Evolutionary conservation across 2,888 invertebrate genomes (phyloP), one percentile per base, ranked within the genome.

Genomic region (Buathra laborator): DNA sequence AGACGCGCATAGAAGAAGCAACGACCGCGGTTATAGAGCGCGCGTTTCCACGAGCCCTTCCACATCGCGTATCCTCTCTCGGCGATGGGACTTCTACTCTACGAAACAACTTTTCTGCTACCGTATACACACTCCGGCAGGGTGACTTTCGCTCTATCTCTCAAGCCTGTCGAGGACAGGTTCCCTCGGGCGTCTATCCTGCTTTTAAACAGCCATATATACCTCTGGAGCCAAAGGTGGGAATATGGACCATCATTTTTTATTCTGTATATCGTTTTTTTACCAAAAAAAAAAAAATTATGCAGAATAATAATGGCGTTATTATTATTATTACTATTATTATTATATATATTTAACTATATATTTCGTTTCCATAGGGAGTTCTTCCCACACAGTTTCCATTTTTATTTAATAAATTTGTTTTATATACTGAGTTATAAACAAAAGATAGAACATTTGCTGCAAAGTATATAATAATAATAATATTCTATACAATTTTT

Each of bases 131-230:
- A 62, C 43, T 62, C 37, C 37, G 53, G 44, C 80, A 81, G 83
- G 85, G 80, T 81, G 81, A 77, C 82, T 77, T 70, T 67, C 64
- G 67, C 71, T 64, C 12, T 51, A 66, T 80, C 76, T 66, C 71
- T 70, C 48, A 56, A 51, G 71, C 67, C 77, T 64, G 76, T 80
- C 85, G 64, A 76, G 83, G 83, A 85, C 85, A 85, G 85, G 83
- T 85, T 85, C 62, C 76, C 79, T 79, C 12, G 37, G 51, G 68
- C 48, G 72, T 68, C 48, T 56, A 53, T 66, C 82, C 77, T 56
- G 53, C 43, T 72, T 80, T 72, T 32, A 51, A 51, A 53, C n/a
- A n/a, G 32, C 53, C 64, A 46, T 43, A 24, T 62, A 24, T n/a
- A 19, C 9, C 43, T 24, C 14, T 24, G 2, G 1, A 19, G 16